Base-by-base conservation (phyloP, 30 jellyfish, hydroid and myxozoan species). In the Turritopsis dohrnii region DNA sequence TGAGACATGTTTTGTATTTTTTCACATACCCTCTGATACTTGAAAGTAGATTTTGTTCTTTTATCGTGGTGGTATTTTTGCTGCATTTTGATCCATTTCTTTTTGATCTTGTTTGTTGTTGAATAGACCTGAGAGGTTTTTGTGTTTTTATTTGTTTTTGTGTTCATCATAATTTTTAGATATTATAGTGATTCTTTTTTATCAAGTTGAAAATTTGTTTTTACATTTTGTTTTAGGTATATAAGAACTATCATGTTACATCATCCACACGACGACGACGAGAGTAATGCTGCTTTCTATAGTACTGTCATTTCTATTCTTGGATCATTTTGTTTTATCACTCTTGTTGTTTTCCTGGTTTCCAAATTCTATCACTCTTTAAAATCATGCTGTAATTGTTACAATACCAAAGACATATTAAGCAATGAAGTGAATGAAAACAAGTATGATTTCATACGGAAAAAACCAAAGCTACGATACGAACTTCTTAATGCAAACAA, bases 401-500 rank as follows among this genome's bases (percentile, higher is more conserved):
- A n/a, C 31, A n/a, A 9, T 21, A 69, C 22, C 1, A 69, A 69
- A 9, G 22, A 69, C 0, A 69, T 9, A n/a, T 23, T 19, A 0
- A 23, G 77, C 16, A 17, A 23, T 19, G 77, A 69, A 7, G 23
- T 9, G 77, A 69, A 69, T 21, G 77, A 69, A 27, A 69, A 69
- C 77, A 69, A 69, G 30, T 69, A 69, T 27, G 31, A 69, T 9
- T 27, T 69, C 19, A 69, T 69, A 8, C 9, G 30, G 77, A 69
- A 69, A 52, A 26, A 52, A 52, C 65, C 79, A 21, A 80, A 21
- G 53, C 66, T 75, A 29, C 83, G 66, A 23, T 29, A 75, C 22
- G 83, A 75, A 75, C 83, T 21, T 21, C 83, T 75, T 19, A 0
- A 23, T 23, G 22, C 30, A 23, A 41, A 16, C 9, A 82, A 66